A percentile compares a stretch with the other conserved stretches of the same genome.
Conservation (phyloP, 2,888 invertebrate species). For the Lissocephala sabroskyi region DNA sequence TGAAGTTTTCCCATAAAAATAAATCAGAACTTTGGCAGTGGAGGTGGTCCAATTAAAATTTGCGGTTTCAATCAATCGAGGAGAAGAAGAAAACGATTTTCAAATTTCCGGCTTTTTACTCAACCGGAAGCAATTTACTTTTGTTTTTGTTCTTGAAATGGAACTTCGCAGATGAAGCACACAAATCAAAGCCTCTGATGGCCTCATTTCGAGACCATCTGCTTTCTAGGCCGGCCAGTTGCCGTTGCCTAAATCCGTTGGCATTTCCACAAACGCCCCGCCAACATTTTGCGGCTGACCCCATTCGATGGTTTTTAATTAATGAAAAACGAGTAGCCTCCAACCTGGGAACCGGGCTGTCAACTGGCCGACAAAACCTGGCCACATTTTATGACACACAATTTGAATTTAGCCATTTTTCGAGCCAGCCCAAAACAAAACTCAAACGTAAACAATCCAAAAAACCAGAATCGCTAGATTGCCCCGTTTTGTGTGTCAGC, state of each 20-base stretch:
- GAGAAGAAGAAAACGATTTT: no score
- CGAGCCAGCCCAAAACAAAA: background rate
- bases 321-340: constrained; percentile 30
- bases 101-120: constrained; percentile 2
- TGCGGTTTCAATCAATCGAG: no score
- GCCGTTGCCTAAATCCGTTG: no score
- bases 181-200: constrained; percentile 11
- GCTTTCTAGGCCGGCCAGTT: background rate
- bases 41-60: no score
- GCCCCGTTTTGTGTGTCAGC: constrained; percentile 8
- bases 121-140: constrained; percentile 2
- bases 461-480: constrained; percentile 25
- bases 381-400: no score
- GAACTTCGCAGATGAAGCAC: background rate
- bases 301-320: constrained; percentile 41
- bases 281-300: constrained; percentile 22
- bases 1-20: no score
- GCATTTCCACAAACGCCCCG: constrained; percentile 10
- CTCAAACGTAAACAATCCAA: background rate
- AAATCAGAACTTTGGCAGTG: no score
- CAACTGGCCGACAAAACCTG: constrained; percentile 35
- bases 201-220: constrained; percentile 15
- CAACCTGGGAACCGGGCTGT: constrained; percentile 13
- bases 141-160: constrained; percentile 10
- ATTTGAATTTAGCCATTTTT: constrained; percentile 6